Base-by-base conservation (phyloP, 2,888 invertebrate genomes). In the Disparrhopalites patrizii region DNA sequence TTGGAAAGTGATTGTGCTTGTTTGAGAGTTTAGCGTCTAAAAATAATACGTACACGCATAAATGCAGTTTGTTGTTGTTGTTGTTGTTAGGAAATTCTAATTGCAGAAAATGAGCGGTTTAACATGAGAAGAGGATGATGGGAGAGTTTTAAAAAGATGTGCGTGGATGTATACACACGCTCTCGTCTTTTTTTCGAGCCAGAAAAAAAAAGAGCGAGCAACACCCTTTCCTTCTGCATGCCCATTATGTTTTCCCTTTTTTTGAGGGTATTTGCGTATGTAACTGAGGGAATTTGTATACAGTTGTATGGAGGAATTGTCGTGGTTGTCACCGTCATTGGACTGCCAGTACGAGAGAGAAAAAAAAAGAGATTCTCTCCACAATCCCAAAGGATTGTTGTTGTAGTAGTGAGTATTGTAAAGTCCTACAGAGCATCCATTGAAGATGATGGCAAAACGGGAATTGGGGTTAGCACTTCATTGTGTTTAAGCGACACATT, bases 381-480 rank as follows among this genome's bases (percentile, higher is more conserved):
- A 36, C 36, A 10, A 51, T 28, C n/a, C 8, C 23, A 8, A 36
- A n/a, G n/a, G n/a, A n/a, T n/a, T n/a, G n/a, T n/a, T n/a, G n/a
- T n/a, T n/a, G n/a, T n/a, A n/a, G n/a, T n/a, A n/a, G n/a, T n/a
- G n/a, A n/a, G n/a, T n/a, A n/a, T n/a, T n/a, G n/a, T n/a, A n/a
- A n/a, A n/a, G n/a, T n/a, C n/a, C n/a, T n/a, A n/a, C n/a, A n/a
- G n/a, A n/a, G n/a, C n/a, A 7, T 47, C 20, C 20, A 47, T 2
- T 47, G 47, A 20, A 47, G 47, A 28, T 15, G 58, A 58, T 38
- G 58, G 28, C 58, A n/a, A 30, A 43, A 43, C 43, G 43, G 58
- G 58, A 43, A 58, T 58, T 58, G 43, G 58, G 58, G 43, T 58
- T 58, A 58, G 25, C 25, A 58, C 30, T 27, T 30, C 47, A 58